Conservation (phyloP, 1,140 invertebrate species). For the Asbolus verrucosus region DNA sequence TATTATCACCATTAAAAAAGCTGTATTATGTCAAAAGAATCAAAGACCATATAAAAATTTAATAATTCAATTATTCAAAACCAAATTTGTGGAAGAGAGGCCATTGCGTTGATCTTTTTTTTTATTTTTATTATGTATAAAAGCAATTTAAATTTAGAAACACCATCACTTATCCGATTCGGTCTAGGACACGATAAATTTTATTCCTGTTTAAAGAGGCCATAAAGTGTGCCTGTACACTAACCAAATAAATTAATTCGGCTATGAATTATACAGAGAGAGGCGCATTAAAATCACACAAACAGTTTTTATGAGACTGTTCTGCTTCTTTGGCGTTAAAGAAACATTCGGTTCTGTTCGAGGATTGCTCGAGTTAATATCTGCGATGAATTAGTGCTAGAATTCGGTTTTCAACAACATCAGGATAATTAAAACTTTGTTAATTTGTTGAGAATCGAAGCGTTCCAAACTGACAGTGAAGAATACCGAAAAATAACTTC, state of each 20-base stretch:
- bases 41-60: slow-evolving; percentile 16
- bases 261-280: slow-evolving; percentile 1
- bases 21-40: slow-evolving; percentile 28
- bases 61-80: slow-evolving; percentile 14
- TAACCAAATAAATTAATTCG: slow-evolving; percentile 25
- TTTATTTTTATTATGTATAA: neutral
- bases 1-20: slow-evolving; percentile 35
- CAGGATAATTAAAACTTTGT: slow-evolving; percentile 30
- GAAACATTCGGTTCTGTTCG: too few relatives aligned
- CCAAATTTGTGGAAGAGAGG: neutral
- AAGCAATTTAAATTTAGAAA: neutral
- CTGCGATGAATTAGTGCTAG: neutral
- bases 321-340: too few relatives aligned
- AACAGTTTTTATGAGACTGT: slow-evolving; percentile 13
- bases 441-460: slow-evolving; percentile 15
- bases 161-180: neutral
- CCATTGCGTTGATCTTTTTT: too few relatives aligned
- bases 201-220: neutral
- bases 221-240: neutral
- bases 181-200: neutral
- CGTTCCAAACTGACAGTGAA: slow-evolving; percentile 11
- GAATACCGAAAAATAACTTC: too few relatives aligned
- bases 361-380: too few relatives aligned
- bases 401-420: too few relatives aligned
- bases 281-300: slow-evolving; percentile 14